Base-by-base conservation (phyloP, 2,797 vertebrate species). In the Hoplostethus mediterraneus region DNA sequence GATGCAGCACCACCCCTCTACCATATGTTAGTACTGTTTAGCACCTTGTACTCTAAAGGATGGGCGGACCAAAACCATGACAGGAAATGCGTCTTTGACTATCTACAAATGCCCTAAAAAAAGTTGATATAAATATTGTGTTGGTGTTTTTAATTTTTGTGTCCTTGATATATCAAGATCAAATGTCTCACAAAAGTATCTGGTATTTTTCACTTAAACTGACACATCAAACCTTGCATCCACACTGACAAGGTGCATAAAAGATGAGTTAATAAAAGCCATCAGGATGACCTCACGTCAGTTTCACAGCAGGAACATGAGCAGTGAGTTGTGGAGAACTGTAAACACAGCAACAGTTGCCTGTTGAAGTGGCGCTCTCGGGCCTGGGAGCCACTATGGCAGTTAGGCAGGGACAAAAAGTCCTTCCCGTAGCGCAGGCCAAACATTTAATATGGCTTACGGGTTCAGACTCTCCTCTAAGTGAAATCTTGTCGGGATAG, bases 381-480 rank as follows among this genome's bases (percentile, higher is more conserved):
- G 62, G 55, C 25, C 56, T 42, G 28, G 54, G 69, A 70, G 56
- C 3, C 68, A 78, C 60, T 67, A 42, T 52, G 68, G 62, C 79
- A 30, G 25, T 36, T 21, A 67, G 79, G 36, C 63, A 65, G 47
- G 70, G 63, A 67, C 76, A 71, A 73, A 72, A 78, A 64, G 45
- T 17, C 38, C 53, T 68, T 54, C 38, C 75, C 71, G 64, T 72
- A 63, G 67, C 76, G 60, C 10, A 67, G 59, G 62, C 28, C 74
- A 59, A 84, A 84, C 52, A 64, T 87, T 88, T 79, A 53, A 76
- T 71, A 63, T 67, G 73, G 73, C 82, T 86, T 75, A 79, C 44
- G 66, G 71, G 59, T 63, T 76, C 63, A 83, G 51, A 76, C 57
- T 62, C 38, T 80, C 63, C 49, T 69, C 58, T 48, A 65, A 83